These are phyloP conservation scores for Anguilla rostrata DNA, from an alignment of 2,113 vertebrate species.

Conservation along the genomic window DNA sequence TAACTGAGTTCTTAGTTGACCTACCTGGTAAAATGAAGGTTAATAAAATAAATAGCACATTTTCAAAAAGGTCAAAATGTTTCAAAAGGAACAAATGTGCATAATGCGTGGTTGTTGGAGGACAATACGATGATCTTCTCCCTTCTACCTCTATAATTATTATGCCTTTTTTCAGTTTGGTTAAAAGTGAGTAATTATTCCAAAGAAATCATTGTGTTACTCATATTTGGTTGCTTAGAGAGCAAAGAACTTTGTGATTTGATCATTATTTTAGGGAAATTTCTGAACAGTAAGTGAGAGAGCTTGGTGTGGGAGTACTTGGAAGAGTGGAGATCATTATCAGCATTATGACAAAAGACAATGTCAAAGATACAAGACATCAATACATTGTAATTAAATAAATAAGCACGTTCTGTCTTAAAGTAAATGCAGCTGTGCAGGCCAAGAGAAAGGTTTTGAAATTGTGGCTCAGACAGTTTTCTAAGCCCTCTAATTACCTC, in stretches of 20 bases:
- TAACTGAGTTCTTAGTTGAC: no score
- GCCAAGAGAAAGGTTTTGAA: conserved; percentile 54
- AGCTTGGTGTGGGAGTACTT: not conserved
- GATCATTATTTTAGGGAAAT: not conserved
- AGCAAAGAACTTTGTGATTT: not conserved
- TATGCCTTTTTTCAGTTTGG: not conserved
- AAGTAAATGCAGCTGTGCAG: conserved; percentile 59
- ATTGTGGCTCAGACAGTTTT: conserved; percentile 50
- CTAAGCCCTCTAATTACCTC: conserved; percentile 69
- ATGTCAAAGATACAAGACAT: conserved; percentile 41
- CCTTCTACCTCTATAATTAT: not conserved
- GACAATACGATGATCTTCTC: not conserved
- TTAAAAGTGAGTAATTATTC: conserved; percentile 5
- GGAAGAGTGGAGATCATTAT: conserved; percentile 19
- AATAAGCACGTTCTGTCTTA: conserved; percentile 53
- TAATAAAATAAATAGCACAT: not conserved
- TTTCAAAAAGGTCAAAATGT: not conserved
- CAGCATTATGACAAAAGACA: conserved; percentile 50
- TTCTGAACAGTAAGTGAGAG: not conserved
- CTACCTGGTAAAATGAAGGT: not conserved
- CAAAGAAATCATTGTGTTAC: not conserved
- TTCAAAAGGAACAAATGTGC: not conserved
- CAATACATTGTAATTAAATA: conserved; percentile 62
- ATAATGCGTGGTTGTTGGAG: not conserved
- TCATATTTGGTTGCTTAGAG: not conserved